A percentile compares a stretch with the other conserved stretches of the same genome.
phyloP scores from a whole-genome alignment of 1,140 invertebrate genomes.

The Musca vetustissima region DNA sequence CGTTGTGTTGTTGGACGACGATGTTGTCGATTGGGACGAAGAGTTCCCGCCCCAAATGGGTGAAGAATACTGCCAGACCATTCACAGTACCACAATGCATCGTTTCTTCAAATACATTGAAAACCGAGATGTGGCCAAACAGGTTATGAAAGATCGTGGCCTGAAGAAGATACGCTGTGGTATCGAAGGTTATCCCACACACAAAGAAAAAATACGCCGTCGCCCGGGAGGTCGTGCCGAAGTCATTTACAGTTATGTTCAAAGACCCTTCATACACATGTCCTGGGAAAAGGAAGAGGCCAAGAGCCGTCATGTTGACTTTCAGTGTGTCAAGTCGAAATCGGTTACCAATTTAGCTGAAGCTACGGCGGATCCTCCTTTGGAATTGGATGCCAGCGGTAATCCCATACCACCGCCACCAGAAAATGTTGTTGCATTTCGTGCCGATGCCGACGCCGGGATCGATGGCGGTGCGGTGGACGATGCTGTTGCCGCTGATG shows the following conservation, averaged over 20 bases:
- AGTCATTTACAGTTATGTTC: slow-evolving; percentile 99
- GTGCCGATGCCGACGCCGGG: slow-evolving; percentile 20
- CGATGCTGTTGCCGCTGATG: slow-evolving; percentile 38
- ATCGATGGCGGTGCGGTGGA: slow-evolving; percentile 30
- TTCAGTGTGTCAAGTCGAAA: slow-evolving; percentile 94
- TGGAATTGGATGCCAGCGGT: slow-evolving; percentile 66
- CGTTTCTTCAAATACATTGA: slow-evolving; percentile 99
- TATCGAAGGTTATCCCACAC: slow-evolving; percentile 98
- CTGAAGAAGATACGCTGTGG: slow-evolving; percentile 99
- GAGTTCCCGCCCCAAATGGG: slow-evolving; percentile 99
- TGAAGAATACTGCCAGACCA: slow-evolving; percentile 95
- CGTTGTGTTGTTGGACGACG: slow-evolving; percentile 93
- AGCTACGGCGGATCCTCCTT: slow-evolving; percentile 82
- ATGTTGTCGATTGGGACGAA: slow-evolving; percentile 97
- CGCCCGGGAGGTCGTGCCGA: slow-evolving; percentile 88
- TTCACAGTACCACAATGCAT: slow-evolving; percentile 90
- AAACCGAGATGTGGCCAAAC: slow-evolving; percentile 98
- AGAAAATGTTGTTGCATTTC: slow-evolving; percentile 40
- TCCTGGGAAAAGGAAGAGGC: slow-evolving; percentile 99
- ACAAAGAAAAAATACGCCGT: slow-evolving; percentile 95
- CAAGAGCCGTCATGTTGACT: slow-evolving; percentile 98
- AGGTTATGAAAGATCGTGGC: slow-evolving; percentile 96
- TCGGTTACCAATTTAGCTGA: slow-evolving; percentile 91
- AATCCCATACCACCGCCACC: slow-evolving; percentile 58
- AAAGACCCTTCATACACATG: slow-evolving; percentile 99